Evolutionary conservation across 2,113 vertebrate species (phyloP).

Genomic region (Siniperca knerii): DNA sequence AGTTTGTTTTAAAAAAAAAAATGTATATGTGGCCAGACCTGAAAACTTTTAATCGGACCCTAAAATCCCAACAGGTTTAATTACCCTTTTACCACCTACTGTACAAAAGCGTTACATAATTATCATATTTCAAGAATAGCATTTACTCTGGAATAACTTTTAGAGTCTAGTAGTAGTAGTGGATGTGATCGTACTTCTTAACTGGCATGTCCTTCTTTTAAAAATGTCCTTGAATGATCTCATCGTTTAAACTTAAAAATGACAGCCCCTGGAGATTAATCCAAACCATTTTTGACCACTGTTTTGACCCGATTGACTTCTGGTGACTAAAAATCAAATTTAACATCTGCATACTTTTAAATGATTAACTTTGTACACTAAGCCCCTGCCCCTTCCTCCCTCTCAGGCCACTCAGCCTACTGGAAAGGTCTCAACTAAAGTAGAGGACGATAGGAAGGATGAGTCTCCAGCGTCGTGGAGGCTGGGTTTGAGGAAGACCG

Average conservation of each 20-base stretch:
- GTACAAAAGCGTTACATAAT: not conserved
- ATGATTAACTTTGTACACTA: not conserved
- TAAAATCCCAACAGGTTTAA: constrained; percentile 5
- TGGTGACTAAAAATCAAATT: constrained; percentile 19
- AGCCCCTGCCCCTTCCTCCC: not conserved
- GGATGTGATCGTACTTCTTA: constrained; percentile 32
- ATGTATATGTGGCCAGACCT: constrained; percentile 4
- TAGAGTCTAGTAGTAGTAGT: not conserved
- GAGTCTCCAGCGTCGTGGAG: constrained; percentile 98
- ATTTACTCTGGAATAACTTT: not conserved
- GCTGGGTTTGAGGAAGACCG: constrained; percentile 95
- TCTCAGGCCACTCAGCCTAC: constrained; percentile 87
- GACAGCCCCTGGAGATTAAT: constrained; percentile 37
- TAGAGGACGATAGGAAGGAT: constrained; percentile 95
- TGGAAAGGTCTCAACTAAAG: constrained; percentile 89
- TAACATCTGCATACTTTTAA: not conserved
- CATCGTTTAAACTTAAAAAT: constrained; percentile 18
- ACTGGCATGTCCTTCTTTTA: constrained; percentile 49
- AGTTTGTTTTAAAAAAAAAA: not conserved
- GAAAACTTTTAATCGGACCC: not conserved
- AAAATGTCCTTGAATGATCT: constrained; percentile 13
- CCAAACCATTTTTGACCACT: not conserved
- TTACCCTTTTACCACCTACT: not conserved
- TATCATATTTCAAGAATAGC: not conserved
- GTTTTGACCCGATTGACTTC: constrained; percentile 27